Percentiles rank a stretch among this genome's conserved stretches.
Evolutionary conservation across 1,140 invertebrate species (phyloP).

Genomic region (Drosophila eugracilis): DNA sequence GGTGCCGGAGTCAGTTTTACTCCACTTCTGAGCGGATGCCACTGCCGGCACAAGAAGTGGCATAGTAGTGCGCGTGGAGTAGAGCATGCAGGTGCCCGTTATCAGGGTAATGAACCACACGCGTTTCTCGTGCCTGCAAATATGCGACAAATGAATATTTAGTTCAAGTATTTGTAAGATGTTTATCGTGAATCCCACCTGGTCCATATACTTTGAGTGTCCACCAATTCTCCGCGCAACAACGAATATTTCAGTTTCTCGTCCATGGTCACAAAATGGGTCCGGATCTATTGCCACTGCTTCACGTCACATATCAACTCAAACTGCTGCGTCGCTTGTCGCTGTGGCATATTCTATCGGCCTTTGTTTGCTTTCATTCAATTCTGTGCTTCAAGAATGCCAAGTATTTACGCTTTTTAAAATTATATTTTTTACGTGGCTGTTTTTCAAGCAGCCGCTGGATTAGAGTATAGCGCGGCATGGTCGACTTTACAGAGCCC

Average conservation of each 20-base stretch:
- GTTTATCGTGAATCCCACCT: conserved; percentile 39
- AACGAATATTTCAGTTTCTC: conserved; percentile 84
- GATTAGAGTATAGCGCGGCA: background rate
- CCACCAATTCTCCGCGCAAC: conserved; percentile 77
- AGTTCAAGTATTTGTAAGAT: background rate
- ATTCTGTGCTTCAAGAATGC: background rate
- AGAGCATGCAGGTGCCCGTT: conserved; percentile 88
- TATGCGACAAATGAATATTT: background rate
- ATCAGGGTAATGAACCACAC: conserved; percentile 88
- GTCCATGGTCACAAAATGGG: conserved; percentile 62
- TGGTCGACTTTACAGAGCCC: conserved; percentile 1
- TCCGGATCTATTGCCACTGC: conserved; percentile 13
- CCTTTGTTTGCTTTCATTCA: conserved; percentile 39
- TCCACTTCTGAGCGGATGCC: conserved; percentile 89
- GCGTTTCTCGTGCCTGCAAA: conserved; percentile 85
- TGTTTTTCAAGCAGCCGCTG: conserved; percentile 32
- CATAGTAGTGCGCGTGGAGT: conserved; percentile 89
- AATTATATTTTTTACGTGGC: conserved; percentile 61
- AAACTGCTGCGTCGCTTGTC: conserved; percentile 32
- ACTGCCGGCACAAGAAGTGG: conserved; percentile 89
- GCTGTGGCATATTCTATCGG: conserved; percentile 43
- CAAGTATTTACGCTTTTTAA: conserved; percentile 16
- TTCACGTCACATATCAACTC: conserved; percentile 38
- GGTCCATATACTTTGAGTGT: conserved; percentile 82
- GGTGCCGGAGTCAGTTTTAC: conserved; percentile 89